Conservation (phyloP, 1,140 invertebrate genomes). For the Teleogryllus occipitalis region DNA sequence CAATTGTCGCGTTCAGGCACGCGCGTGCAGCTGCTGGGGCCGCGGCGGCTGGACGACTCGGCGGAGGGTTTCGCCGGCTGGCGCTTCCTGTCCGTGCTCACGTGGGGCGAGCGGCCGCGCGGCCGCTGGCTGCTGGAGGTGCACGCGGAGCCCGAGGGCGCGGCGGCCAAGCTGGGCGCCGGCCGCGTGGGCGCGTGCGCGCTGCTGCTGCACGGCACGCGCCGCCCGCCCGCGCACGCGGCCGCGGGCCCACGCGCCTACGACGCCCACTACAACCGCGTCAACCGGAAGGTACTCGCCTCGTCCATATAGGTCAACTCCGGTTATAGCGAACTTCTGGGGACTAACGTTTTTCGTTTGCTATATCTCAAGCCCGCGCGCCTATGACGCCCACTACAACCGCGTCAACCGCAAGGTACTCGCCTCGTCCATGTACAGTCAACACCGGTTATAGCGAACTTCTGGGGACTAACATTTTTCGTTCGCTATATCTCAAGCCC, state of each 20-base stretch:
- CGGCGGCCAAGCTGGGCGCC: not conserved
- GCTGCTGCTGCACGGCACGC: not conserved
- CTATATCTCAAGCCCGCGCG: too few species aligned
- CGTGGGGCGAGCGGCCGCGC: constrained; percentile 78
- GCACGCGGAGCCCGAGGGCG: constrained; percentile 28
- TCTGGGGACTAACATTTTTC: too few species aligned
- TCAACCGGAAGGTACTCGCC: not conserved
- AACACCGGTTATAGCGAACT: too few species aligned
- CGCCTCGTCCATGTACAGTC: too few species aligned
- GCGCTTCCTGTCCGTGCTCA: constrained; percentile 84
- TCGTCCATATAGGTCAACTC: too few species aligned
- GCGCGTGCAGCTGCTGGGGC: constrained; percentile 55
- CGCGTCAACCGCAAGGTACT: too few species aligned
- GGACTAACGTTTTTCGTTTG: too few species aligned
- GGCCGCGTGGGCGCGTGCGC: not conserved
- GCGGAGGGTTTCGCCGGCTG: constrained; percentile 68
- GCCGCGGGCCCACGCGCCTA: not conserved
- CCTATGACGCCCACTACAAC: too few species aligned
- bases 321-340: too few species aligned
- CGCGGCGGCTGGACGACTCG: constrained; percentile 60
- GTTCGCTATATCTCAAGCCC: too few species aligned
- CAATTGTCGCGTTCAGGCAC: constrained; percentile 46
- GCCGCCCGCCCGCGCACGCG: not conserved
- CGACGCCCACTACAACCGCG: not conserved
- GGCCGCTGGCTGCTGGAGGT: constrained; percentile 66